Evolutionary conservation across 2,113 vertebrate species (phyloP).

Genomic region (Dasyornis broadbenti): DNA sequence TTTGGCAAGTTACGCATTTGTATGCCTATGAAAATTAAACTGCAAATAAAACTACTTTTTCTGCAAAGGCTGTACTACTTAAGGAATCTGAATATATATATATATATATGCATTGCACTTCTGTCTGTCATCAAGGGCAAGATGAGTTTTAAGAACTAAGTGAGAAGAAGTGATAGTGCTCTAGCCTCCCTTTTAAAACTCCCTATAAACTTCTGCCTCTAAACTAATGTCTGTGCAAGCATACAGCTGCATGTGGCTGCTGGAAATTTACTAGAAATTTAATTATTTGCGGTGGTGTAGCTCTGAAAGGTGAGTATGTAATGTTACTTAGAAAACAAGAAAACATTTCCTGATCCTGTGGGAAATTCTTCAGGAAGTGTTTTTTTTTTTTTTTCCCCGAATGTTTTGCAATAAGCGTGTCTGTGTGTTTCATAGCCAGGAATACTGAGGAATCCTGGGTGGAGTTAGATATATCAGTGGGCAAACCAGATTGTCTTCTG

Average conservation of each 20-base stretch:
- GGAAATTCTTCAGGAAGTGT: neutral
- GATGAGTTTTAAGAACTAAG: neutral
- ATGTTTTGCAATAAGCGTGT: neutral
- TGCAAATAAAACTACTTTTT: neutral
- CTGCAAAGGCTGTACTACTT: neutral
- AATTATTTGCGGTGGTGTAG: neutral
- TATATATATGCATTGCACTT: neutral
- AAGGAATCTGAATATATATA: neutral
- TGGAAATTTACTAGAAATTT: neutral
- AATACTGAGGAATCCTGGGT: neutral
- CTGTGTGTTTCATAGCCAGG: neutral
- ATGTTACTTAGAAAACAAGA: neutral
- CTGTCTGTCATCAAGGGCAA: neutral
- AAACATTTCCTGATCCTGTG: neutral
- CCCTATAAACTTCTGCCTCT: neutral
- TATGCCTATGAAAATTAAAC: neutral
- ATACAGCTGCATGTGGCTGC: neutral
- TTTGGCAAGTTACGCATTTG: neutral
- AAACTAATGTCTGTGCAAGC: neutral
- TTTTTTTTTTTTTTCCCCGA: neutral
- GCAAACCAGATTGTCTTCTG: neutral
- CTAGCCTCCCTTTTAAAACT: neutral
- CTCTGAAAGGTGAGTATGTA: neutral
- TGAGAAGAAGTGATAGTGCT: neutral
- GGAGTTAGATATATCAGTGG: neutral